phyloP scores from a whole-genome alignment of 2,888 invertebrate species.

The Thyatira batis region DNA sequence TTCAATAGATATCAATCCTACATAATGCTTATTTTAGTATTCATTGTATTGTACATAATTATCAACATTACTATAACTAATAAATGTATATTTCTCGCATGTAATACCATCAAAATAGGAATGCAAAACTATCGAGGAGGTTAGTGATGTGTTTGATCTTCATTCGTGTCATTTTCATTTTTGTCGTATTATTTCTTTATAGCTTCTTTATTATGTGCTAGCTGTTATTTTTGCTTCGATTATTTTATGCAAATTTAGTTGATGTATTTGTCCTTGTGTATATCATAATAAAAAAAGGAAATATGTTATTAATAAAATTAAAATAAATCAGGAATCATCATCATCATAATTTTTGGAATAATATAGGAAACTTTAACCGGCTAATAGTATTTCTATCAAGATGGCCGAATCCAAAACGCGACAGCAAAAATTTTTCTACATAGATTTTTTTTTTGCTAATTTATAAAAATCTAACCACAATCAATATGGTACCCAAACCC shows the following conservation, averaged over 20 bases:
- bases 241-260: neutral
- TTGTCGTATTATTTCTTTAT: neutral
- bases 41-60: neutral
- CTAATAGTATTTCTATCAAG: too few relatives aligned
- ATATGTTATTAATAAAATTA: slow-evolving; percentile 25
- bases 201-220: neutral
- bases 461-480: too few relatives aligned
- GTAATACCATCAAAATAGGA: slow-evolving; percentile 71
- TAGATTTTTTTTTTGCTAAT: too few relatives aligned
- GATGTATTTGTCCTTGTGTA: neutral
- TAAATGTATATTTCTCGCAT: slow-evolving; percentile 46
- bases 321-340: too few relatives aligned
- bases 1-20: too few relatives aligned
- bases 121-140: slow-evolving; percentile 79
- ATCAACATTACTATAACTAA: slow-evolving; percentile 26
- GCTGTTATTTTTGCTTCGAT: neutral
- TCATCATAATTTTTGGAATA: too few relatives aligned
- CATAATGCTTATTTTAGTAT: too few relatives aligned
- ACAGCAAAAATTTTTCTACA: too few relatives aligned
- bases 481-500: too few relatives aligned
- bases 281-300: neutral
- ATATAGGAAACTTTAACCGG: too few relatives aligned
- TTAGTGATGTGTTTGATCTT: slow-evolving; percentile 55
- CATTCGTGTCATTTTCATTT: slow-evolving; percentile 15
- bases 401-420: too few relatives aligned